Evolutionary conservation across 2,888 invertebrate species (phyloP), one percentile per base, ranked within the genome.

Genomic region (Ganaspis brasiliensis): DNA sequence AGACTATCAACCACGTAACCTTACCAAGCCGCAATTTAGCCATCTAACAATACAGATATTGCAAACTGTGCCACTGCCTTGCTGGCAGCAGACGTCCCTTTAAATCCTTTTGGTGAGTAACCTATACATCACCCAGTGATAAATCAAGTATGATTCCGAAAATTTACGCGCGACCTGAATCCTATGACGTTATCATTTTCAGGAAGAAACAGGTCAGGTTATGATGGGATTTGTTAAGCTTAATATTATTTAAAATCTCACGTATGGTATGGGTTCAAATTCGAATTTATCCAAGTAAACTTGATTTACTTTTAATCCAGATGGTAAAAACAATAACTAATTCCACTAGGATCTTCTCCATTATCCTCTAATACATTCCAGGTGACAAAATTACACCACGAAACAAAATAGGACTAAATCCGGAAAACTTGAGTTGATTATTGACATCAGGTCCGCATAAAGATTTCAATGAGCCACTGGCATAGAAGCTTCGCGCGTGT

Each of bases 91-190:
- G 82, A 79, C 83, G 21, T 21, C 24, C 40, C 21, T 67, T 82
- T 81, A 83, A 84, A 85, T 87, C 86, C 81, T 86, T 83, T 83
- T 84, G 80, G 78, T 80, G 79, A 80, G 83, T 85, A 85, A 86
- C 83, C 88, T 86, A 88, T 88, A 88, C 87, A 85, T 86, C 82
- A 82, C 73, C 76, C 70, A 77, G 82, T 85, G 81, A 89, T 89
- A 89, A 89, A 89, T 89, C 89, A 88, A 85, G 85, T 85, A 87
- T 86, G 88, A 88, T 86, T 87, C 86, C 83, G 87, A 87, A 88
- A 89, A 89, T 89, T 88, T 88, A 88, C 89, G 88, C 87, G 87
- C 88, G 87, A 88, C 88, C 88, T 85, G 85, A 83, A 88, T 88
- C 84, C 79, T 78, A 80, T 75, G 77, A 70, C 86, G 81, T 87